Evolutionary conservation across 2,113 vertebrate genomes (phyloP), one percentile per base, ranked within the genome.

Genomic region (Polyodon spathula): DNA sequence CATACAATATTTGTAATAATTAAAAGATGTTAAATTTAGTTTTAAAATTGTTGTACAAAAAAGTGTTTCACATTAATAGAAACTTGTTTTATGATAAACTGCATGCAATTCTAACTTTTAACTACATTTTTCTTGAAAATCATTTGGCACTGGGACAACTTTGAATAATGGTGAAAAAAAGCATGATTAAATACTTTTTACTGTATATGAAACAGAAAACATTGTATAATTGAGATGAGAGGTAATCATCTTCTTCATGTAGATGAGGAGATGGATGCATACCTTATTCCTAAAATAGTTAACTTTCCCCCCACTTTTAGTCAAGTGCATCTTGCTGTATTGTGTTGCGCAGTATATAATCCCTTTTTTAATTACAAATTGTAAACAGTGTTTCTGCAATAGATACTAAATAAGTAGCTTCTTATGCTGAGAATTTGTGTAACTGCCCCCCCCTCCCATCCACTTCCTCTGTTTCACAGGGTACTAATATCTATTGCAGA

Each of bases 1-100:
- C 68, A 66, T 73, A 66, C 65, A 73, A 74, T 75, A 72, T 61
- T 51, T 51, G 58, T 64, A 65, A 68, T 73, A 73, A 77, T 77
- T 71, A 74, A 70, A 66, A 63, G 50, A 40, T 59, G 61, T 62
- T 56, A 74, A 71, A 70, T 73, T 77, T 71, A 63, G 63, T 75
- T 72, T 62, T 67, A 58, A 58, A 53, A 68, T 60, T 60, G 69
- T 69, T 69, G 68, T 65, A 67, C 61, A 66, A 67, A 71, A 68
- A 64, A 73, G 64, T 64, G 61, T 63, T 67, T 70, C 70, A 48
- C 53, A 59, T 63, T 63, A 10, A 43, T 56, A 63, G 63, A 64
- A 66, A 61, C 66, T 68, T 67, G 68, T 59, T 60, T 67, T 67
- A 63, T 67, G 62, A 62, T n/a, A n/a, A n/a, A n/a, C n/a, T n/a